Conservation (phyloP, 2,113 vertebrate species). For the Pipra filicauda region DNA sequence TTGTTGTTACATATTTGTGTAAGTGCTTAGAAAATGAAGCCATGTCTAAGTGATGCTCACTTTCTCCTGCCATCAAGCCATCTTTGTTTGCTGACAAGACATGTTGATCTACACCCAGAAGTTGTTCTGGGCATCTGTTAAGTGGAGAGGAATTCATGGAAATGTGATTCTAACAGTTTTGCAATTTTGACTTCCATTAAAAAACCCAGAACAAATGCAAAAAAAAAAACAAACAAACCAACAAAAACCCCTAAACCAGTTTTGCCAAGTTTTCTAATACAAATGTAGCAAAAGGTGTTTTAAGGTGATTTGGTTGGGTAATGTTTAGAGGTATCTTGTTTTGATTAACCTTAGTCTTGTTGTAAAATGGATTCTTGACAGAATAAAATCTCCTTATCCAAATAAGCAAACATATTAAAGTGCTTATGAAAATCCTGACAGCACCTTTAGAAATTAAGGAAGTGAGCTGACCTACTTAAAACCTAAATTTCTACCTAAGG, state of each 20-base stretch:
- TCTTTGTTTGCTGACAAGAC: background rate
- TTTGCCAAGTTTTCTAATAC: background rate
- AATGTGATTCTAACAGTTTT: background rate
- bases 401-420: background rate
- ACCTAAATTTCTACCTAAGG: background rate
- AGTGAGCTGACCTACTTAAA: background rate
- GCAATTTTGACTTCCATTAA: background rate
- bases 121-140: background rate
- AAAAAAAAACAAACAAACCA: background rate
- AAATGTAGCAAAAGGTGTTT: background rate
- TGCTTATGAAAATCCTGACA: background rate
- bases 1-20: background rate
- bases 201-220: background rate
- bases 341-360: background rate
- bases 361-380: background rate
- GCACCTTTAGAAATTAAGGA: background rate
- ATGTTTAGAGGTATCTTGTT: background rate
- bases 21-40: background rate
- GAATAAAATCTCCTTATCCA: background rate
- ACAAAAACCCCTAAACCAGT: background rate
- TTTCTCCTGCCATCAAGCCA: background rate
- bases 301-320: background rate
- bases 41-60: background rate
- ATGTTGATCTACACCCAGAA: background rate
- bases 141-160: background rate